Base-by-base conservation (phyloP, 2,797 vertebrate genomes). In the Bryconaethiops microstoma region DNA sequence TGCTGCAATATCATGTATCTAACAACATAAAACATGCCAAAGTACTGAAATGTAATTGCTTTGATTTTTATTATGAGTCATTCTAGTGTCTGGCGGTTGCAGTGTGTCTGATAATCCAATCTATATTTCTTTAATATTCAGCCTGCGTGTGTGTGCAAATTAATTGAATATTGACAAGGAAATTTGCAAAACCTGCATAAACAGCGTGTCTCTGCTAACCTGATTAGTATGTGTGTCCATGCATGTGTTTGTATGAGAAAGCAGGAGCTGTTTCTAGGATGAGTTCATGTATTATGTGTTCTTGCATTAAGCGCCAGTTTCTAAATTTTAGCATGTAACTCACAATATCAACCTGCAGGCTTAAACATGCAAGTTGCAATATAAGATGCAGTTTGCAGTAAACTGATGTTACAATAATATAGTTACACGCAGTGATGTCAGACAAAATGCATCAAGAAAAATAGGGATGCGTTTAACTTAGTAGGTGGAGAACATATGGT, bases 131-230 rank as follows among this genome's bases (percentile, higher is more conserved):
- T 93, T 93, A 92, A 93, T 94, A 91, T 93, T 91, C 90, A 90
- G 90, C 89, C 90, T 91, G 88, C 91, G 88, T 86, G 82, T 91
- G 13, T 90, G 88, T 87, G 89, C 89, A 92, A 92, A 94, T 93
- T 92, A 93, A 93, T 93, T 93, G 91, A 93, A 93, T 93, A 94
- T 93, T 93, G 91, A 93, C 91, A 91, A 90, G 92, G 87, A 93
- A 92, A 92, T 89, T 88, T 77, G 86, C 82, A 12, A 90, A 92
- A 90, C 89, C 92, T 91, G 90, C 87, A 90, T 91, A 92, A 93
- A 92, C 91, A 91, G 89, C 90, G 89, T 91, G 91, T 93, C 92
- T 91, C 91, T 89, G 90, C 88, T 92, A 92, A 94, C 93, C 90
- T 90, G 91, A 92, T 93, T 93, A 93, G 89, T 70, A 40, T 81